These are phyloP conservation scores for Eupithecia subumbrata DNA, from an alignment of 2,888 invertebrate genomes.

Conservation along the genomic window DNA sequence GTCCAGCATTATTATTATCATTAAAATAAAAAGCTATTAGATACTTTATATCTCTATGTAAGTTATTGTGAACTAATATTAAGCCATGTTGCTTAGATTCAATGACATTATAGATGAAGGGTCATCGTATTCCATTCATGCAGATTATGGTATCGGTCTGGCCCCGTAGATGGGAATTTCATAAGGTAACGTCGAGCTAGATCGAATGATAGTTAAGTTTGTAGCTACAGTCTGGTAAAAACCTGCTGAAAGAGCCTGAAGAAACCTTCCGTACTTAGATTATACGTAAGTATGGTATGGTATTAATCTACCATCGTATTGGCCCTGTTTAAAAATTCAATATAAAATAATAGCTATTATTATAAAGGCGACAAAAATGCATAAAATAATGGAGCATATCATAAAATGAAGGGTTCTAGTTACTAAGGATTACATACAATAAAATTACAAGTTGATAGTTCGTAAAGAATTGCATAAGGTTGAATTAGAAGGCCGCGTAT, in stretches of 20 bases:
- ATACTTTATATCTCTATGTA: neutral
- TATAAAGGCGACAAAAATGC: neutral
- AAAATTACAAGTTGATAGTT: neutral
- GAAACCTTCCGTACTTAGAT: neutral
- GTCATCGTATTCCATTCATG: slow-evolving; percentile 11
- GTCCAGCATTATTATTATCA: too few species aligned
- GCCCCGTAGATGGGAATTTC: slow-evolving; percentile 3
- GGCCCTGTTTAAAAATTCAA: neutral
- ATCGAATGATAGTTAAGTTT: neutral
- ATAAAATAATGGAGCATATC: neutral
- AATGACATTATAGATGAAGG: neutral
- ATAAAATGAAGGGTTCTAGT: neutral
- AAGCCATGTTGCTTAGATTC: neutral
- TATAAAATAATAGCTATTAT: neutral
- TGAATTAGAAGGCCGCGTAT: neutral
- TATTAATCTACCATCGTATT: neutral
- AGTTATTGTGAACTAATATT: neutral
- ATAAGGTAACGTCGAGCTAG: neutral
- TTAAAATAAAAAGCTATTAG: neutral
- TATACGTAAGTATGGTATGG: neutral
- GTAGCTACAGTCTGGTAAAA: neutral
- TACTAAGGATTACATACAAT: neutral
- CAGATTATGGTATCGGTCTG: slow-evolving; percentile 14
- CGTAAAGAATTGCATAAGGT: neutral
- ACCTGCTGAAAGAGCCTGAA: neutral